phyloP scores from a whole-genome alignment of 1,140 invertebrate genomes.

The Apolygus lucorum region DNA sequence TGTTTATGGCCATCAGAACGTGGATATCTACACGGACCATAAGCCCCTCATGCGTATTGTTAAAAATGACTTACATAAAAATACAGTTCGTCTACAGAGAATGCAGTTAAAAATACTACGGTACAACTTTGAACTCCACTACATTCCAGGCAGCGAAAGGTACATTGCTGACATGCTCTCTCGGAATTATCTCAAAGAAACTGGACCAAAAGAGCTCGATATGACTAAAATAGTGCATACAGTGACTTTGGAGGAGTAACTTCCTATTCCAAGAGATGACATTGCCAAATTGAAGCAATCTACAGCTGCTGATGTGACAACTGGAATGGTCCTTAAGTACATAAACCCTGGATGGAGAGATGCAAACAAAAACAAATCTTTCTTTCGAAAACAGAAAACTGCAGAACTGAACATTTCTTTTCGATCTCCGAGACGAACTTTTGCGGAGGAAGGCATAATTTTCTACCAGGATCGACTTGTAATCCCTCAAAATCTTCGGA shows the following conservation, averaged over 20 bases:
- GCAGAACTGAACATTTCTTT: constrained; percentile 25
- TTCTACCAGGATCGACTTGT: constrained; percentile 37
- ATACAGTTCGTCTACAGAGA: constrained; percentile 38
- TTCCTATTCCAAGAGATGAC: constrained; percentile 20
- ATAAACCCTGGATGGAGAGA: no score
- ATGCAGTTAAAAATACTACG: constrained; percentile 38
- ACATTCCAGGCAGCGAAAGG: constrained; percentile 29
- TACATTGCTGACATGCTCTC: constrained; percentile 31
- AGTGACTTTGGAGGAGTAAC: constrained; percentile 18
- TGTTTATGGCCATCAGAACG: constrained; percentile 34
- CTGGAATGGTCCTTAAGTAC: no score
- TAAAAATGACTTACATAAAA: no score
- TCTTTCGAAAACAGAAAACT: no score
- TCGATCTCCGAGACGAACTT: constrained; percentile 17
- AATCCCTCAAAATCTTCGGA: constrained; percentile 35
- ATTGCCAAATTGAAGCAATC: constrained; percentile 15
- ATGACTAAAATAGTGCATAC: constrained; percentile 19
- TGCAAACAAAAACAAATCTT: no score
- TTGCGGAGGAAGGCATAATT: constrained; percentile 33
- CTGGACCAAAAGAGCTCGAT: constrained; percentile 20
- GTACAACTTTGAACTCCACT: constrained; percentile 40
- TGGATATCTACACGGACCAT: constrained; percentile 41
- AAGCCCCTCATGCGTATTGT: constrained; percentile 38
- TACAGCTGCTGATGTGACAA: no score
- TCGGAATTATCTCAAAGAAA: constrained; percentile 24